These are phyloP conservation scores for Mesoclemmys tuberculata DNA, from an alignment of 2,113 vertebrate species.

Conservation along the genomic window DNA sequence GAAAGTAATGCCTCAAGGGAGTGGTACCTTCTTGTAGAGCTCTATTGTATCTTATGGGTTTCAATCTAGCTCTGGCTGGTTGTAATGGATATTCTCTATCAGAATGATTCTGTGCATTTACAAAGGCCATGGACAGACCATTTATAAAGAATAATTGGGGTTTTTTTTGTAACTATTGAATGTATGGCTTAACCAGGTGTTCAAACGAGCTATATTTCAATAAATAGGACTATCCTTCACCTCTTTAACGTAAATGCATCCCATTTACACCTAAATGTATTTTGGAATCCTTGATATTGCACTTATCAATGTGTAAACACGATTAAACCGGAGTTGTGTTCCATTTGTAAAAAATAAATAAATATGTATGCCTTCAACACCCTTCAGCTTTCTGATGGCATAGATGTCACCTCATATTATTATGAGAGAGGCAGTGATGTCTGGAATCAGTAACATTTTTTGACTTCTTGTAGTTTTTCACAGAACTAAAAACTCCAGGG, in stretches of 20 bases:
- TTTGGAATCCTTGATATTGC: neutral
- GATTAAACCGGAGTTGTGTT: constrained; percentile 21
- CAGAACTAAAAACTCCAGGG: neutral
- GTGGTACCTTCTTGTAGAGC: neutral
- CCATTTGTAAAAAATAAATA: constrained; percentile 37
- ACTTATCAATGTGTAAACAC: constrained; percentile 31
- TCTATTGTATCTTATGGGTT: accelerated
- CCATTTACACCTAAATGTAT: neutral
- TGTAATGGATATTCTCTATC: neutral
- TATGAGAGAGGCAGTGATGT: neutral
- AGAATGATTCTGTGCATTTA: neutral
- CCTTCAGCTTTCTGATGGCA: constrained; percentile 25
- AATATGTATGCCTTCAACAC: constrained; percentile 10
- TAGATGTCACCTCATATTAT: neutral
- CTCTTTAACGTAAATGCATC: constrained; percentile 1
- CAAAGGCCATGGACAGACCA: neutral
- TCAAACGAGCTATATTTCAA: neutral
- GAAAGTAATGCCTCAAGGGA: neutral
- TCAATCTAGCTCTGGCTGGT: neutral
- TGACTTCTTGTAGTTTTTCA: neutral
- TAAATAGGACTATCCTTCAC: constrained; percentile 13
- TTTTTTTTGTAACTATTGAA: neutral
- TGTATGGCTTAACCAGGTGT: neutral
- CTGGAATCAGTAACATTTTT: neutral
- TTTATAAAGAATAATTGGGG: neutral